Base-by-base conservation (phyloP, 2,113 vertebrate genomes). In the Spea multiplicata region DNA sequence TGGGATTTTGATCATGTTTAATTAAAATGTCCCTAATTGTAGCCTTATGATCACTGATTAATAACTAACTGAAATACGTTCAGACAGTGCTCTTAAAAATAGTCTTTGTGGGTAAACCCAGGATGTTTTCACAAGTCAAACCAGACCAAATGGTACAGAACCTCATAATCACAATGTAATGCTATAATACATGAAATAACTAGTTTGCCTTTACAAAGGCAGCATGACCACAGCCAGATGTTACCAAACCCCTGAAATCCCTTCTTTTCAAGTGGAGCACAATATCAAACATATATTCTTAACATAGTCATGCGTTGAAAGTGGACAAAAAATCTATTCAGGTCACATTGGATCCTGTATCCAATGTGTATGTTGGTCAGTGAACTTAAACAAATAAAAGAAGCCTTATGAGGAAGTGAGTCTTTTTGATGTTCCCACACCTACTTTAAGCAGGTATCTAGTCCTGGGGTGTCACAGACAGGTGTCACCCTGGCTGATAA, bases 141-240 rank as follows among this genome's bases (percentile, higher is more conserved):
- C 59, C 59, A 10, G 5, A 57, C 17, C 17, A 9, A 47, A 49
- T 66, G 66, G 65, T 59, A 74, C 53, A 52, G 52, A 80, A 74
- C 30, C 46, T 80, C 65, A 71, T 68, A 57, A 67, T 73, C 45
- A 65, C 57, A 73, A 6, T 57, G 70, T 73, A 50, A 66, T 67
- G 49, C n/a, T 52, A 10, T 46, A 75, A 53, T 16, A 52, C 13
- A 45, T 17, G 52, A 66, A 66, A 73, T 14, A 72, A 59, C 70
- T 17, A 46, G n/a, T 44, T 52, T 9, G 55, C 66, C 71, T 73
- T 48, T 69, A 69, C 67, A 79, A 5, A 4, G 57, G 53, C 10
- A 72, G 47, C 45, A 73, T 73, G 72, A 78, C 9, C 44, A 30
- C 71, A 17, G 17, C 71, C 78, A 80, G 78, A 80, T 73, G 78